Base-by-base conservation (phyloP, 1,140 invertebrate genomes). In the Drosophila pandora region DNA sequence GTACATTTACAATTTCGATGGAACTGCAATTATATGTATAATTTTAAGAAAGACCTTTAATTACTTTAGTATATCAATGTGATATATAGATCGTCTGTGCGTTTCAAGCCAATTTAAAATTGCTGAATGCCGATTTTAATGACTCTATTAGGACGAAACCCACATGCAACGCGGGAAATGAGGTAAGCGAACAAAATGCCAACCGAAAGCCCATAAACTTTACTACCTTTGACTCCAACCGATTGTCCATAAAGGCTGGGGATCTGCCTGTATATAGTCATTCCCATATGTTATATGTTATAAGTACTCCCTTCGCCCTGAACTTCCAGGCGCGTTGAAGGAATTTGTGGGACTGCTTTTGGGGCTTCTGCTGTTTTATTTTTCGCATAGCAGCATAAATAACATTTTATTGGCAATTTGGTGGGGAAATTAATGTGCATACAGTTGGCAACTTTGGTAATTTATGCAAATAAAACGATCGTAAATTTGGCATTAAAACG, bases 381-480 rank as follows among this genome's bases (percentile, higher is more conserved):
- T 56, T 72, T 72, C n/a, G 47, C 71, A 37, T 61, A 69, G 50
- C 55, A 80, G 75, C 88, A 90, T 90, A 90, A 90, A 90, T 90
- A 81, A 90, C 81, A 84, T 88, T 90, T 90, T 90, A 90, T 90
- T 90, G 88, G 79, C 88, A 90, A 90, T 90, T 90, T 81, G 50
- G 79, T 74, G 69, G 76, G 45, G 41, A 87, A 87, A 90, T 90
- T 90, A 90, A 90, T 90, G 87, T 83, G 76, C 69, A 62, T 79
- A 61, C 79, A 74, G 76, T 90, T 90, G 79, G 82, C 82, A 84
- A 90, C 76, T 81, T 80, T 79, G 88, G 87, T 90, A 90, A 90
- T 90, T 90, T 90, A 90, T 90, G 88, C 88, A 90, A 90, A 90
- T 90, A 90, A 90, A 90, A 84, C 82, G 88, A 84, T 90, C 88